phyloP scores from a whole-genome alignment of 2,113 vertebrate species.

The Hystrix brachyura region DNA sequence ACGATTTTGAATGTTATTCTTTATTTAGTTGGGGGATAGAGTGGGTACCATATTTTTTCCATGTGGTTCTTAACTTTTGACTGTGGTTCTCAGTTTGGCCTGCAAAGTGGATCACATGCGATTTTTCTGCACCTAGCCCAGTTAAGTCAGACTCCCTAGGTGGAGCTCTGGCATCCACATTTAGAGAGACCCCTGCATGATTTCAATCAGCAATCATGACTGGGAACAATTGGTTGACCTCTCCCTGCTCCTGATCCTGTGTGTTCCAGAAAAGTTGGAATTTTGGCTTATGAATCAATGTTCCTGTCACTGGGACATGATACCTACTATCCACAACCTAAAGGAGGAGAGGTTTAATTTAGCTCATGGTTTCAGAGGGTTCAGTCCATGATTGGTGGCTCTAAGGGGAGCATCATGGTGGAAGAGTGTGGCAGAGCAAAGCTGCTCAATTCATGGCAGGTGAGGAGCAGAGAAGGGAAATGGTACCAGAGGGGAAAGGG shows the following conservation, averaged over 20 bases:
- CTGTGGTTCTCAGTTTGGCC: neutral
- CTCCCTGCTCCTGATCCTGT: accelerated
- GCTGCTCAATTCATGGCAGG: neutral
- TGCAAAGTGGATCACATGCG: neutral
- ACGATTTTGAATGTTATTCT: accelerated
- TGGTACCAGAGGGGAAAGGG: neutral
- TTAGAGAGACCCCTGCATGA: neutral
- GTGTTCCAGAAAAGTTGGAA: neutral
- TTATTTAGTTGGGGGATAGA: neutral
- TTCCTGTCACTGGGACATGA: neutral
- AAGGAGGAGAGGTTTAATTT: neutral
- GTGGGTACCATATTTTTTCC: neutral
- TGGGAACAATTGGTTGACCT: accelerated
- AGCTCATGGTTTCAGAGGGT: neutral
- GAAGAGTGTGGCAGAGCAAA: neutral
- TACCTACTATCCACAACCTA: neutral
- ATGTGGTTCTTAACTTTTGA: neutral
- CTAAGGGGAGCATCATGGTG: neutral
- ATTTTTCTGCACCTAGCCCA: neutral
- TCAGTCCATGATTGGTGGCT: neutral
- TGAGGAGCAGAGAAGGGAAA: neutral
- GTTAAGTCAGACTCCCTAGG: neutral
- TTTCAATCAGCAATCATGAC: accelerated
- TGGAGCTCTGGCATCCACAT: too few species aligned
- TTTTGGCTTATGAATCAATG: neutral